These are phyloP conservation scores for Formica selysi DNA, from an alignment of 1,140 invertebrate species.

Conservation along the genomic window DNA sequence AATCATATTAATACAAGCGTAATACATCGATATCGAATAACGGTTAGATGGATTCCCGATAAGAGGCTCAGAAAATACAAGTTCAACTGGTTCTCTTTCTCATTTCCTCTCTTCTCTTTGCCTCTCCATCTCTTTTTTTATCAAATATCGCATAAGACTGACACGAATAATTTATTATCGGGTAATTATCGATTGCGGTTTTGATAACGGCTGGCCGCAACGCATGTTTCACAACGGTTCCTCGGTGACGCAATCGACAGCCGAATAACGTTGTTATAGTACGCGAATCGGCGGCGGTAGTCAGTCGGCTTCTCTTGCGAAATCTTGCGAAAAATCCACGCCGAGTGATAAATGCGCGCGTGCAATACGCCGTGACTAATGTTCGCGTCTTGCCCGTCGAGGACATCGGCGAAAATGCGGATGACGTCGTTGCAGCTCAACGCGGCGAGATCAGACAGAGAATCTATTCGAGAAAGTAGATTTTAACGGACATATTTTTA, in stretches of 20 bases:
- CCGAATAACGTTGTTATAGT: slow-evolving; percentile 31
- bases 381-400: not conserved
- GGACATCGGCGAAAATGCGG: not conserved
- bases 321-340: slow-evolving; percentile 23
- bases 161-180: slow-evolving; percentile 60
- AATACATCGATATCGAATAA: slow-evolving; percentile 52
- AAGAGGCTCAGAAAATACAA: slow-evolving; percentile 42
- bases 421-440: not conserved
- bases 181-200: slow-evolving; percentile 66
- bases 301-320: slow-evolving; percentile 14
- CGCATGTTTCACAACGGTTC: slow-evolving; percentile 55
- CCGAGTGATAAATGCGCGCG: not conserved
- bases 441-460: slow-evolving; percentile 1
- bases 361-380: slow-evolving; percentile 24
- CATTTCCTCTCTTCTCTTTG: not conserved
- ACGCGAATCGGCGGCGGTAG: slow-evolving; percentile 19
- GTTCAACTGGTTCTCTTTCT: slow-evolving; percentile 43
- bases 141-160: slow-evolving; percentile 37
- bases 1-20: not conserved
- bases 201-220: slow-evolving; percentile 54
- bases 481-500: not conserved
- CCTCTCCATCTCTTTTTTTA: not conserved
- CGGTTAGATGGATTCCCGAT: slow-evolving; percentile 46
- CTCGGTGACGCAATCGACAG: slow-evolving; percentile 55
- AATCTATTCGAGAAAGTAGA: not conserved